phyloP scores from a whole-genome alignment of 2,888 invertebrate genomes.

The Lepidocyrtoides sp. region DNA sequence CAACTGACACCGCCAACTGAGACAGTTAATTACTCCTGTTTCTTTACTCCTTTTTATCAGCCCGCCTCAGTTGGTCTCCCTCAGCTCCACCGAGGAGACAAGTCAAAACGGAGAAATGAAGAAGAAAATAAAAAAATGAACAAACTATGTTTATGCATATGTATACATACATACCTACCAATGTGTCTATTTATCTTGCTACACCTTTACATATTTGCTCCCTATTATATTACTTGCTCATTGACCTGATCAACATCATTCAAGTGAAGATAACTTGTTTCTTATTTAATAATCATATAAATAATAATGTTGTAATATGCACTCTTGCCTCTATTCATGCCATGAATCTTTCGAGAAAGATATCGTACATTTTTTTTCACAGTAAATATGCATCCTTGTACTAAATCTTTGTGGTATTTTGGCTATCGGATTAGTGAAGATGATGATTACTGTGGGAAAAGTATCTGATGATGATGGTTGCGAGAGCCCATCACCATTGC shows the following conservation, averaged over 20 bases:
- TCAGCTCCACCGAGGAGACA: constrained; percentile 48
- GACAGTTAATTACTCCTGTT: constrained; percentile 82
- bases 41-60: constrained; percentile 73
- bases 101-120: constrained; percentile 51
- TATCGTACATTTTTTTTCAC: constrained; percentile 56
- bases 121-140: background rate
- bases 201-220: constrained; percentile 47
- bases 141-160: constrained; percentile 2
- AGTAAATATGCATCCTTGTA: constrained; percentile 31
- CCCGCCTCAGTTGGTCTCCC: constrained; percentile 71
- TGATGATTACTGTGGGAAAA: constrained; percentile 74
- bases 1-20: constrained; percentile 82
- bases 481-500: background rate
- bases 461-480: constrained; percentile 43
- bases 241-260: constrained; percentile 77
- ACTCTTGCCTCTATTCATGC: constrained; percentile 35
- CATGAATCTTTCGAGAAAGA: constrained; percentile 53
- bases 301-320: constrained; percentile 73
- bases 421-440: constrained; percentile 22
- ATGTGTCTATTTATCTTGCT: constrained; percentile 14
- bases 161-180: background rate
- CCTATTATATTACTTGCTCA: constrained; percentile 69
- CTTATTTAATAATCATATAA: constrained; percentile 68
- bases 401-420: constrained; percentile 66
- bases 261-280: constrained; percentile 74